Evolutionary conservation across 2,797 vertebrate species (phyloP).

Genomic region (Enteromius anoplus): DNA sequence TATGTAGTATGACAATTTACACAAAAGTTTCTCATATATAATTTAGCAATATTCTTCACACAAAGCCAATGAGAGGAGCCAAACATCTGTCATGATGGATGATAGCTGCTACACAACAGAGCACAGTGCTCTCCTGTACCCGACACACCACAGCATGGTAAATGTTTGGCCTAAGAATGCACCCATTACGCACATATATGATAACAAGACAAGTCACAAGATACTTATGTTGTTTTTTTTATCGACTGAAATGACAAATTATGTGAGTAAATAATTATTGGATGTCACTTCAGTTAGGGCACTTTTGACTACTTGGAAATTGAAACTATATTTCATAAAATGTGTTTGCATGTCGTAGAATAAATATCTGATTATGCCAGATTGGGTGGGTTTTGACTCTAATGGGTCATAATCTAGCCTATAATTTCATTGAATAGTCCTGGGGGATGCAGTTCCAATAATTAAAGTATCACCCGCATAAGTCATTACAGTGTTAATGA

Average conservation of each 20-base stretch:
- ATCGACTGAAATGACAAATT: background rate
- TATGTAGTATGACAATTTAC: constrained; percentile 83
- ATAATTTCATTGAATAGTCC: constrained; percentile 68
- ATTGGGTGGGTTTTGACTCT: background rate
- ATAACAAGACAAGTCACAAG: background rate
- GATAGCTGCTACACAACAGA: constrained; percentile 55
- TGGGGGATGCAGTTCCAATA: constrained; percentile 58
- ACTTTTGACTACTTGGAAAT: background rate
- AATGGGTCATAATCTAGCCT: background rate
- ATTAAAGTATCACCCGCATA: background rate
- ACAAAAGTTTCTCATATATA: constrained; percentile 85
- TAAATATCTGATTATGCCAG: background rate
- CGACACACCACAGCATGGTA: constrained; percentile 63
- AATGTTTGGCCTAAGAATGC: constrained; percentile 67
- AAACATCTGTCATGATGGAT: constrained; percentile 73
- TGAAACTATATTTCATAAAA: background rate
- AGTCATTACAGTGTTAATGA: constrained; percentile 6
- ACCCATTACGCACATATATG: constrained; percentile 32
- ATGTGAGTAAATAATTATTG: background rate
- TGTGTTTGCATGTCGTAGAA: background rate
- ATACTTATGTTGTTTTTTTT: background rate
- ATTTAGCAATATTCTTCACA: constrained; percentile 82
- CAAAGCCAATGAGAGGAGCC: constrained; percentile 69
- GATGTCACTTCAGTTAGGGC: background rate
- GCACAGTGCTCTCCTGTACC: constrained; percentile 57